Conservation (phyloP, 2,113 vertebrate genomes). For the Pseudorhombus dupliciocellatus region DNA sequence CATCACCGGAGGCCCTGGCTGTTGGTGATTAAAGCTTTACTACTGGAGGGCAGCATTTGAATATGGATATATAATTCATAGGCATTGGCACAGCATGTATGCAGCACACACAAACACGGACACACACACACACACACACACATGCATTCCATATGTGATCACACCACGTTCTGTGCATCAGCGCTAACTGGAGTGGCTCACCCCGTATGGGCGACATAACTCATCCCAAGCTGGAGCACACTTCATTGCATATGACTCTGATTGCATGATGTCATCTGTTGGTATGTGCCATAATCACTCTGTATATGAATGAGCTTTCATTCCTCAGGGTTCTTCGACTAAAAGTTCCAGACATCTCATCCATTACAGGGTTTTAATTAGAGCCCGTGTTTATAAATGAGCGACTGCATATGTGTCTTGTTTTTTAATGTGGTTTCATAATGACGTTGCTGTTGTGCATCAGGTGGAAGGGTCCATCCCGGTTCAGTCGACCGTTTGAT, state of each 20-base stretch:
- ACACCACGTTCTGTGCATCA: not conserved
- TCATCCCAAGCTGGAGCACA: constrained; percentile 37
- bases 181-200: constrained; percentile 36
- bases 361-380: constrained; percentile 44
- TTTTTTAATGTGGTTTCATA: constrained; percentile 28
- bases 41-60: constrained; percentile 78
- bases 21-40: constrained; percentile 82
- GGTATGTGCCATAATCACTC: constrained; percentile 53
- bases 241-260: constrained; percentile 17
- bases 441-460: constrained; percentile 25
- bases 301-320: constrained; percentile 29
- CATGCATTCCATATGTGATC: constrained; percentile 21
- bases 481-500: constrained; percentile 20
- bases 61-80: constrained; percentile 84
- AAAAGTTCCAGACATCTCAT: constrained; percentile 35
- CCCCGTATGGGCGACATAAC: constrained; percentile 23
- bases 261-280: constrained; percentile 37
- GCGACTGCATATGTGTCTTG: constrained; percentile 4
- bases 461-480: constrained; percentile 12
- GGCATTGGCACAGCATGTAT: constrained; percentile 51
- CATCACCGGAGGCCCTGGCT: constrained; percentile 79
- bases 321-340: constrained; percentile 32
- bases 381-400: constrained; percentile 30
- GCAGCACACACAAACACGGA: constrained; percentile 37
- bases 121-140: constrained; percentile 33